Evolutionary conservation across 2,888 invertebrate species (phyloP), one percentile per base, ranked within the genome.

Genomic region (Drosophila buzzatii): DNA sequence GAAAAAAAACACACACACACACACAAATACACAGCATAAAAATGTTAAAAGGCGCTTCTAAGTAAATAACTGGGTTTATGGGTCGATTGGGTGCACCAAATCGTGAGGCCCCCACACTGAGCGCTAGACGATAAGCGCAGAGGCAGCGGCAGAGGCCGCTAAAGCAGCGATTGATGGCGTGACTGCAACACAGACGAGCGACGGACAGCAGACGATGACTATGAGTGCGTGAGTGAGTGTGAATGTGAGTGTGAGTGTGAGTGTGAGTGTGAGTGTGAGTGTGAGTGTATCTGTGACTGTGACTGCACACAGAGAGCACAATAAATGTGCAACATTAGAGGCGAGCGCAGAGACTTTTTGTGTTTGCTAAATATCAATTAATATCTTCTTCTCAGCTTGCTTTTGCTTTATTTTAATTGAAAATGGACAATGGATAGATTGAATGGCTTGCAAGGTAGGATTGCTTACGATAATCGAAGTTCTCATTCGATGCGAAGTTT

Each of bases 81-180:
- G 92, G 91, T 91, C 92, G 91, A 91, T 92, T 92, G 92, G 91
- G 90, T 91, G 90, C 91, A 91, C 85, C 88, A 91, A 91, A 91
- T 91, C 89, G 91, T 90, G 84, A 85, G 89, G 74, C 59, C 85
- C 63, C 82, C 74, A 82, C 69, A 81, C 80, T 68, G 73, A 83
- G 83, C 66, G 66, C 53, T 53, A 58, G 52, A 71, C 72, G 70
- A 44, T 52, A 33, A 23, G 16, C 39, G 35, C 4, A n/a, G 33
- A 10, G 23, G 55, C 9, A 53, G 12, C 20, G 20, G 33, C 14
- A 31, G 42, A 18, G 35, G 47, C 33, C n/a, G 33, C 52, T 27
- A 64, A 53, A 63, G 45, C 52, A 64, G 59, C 76, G 81, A 77
- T 77, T 76, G 78, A 71, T 77, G 78, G 73, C 76, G 59, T 71